Conservation (phyloP, 2,797 vertebrate genomes). For the Iguana delicatissima region DNA sequence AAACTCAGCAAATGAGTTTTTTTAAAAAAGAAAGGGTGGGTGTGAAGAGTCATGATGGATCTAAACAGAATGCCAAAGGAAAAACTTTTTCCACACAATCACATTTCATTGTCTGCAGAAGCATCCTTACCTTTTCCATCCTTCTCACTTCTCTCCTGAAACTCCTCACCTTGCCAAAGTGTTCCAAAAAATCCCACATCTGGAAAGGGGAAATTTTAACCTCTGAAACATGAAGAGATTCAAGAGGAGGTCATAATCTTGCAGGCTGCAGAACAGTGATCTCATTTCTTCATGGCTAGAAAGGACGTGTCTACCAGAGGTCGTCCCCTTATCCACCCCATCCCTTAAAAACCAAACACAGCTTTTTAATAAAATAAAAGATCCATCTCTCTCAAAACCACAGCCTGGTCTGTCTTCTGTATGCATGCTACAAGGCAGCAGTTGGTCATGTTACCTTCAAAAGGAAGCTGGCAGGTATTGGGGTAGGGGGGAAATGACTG, state of each 20-base stretch:
- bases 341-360: conserved; percentile 16
- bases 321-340: conserved; percentile 9
- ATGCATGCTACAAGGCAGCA: background rate
- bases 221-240: background rate
- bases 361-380: conserved; percentile 28
- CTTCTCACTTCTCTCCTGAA: background rate
- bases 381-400: background rate
- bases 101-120: background rate
- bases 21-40: background rate
- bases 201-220: background rate
- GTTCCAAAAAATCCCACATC: background rate
- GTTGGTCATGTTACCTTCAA: background rate
- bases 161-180: conserved; percentile 2
- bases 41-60: conserved; percentile 45
- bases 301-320: conserved; percentile 44
- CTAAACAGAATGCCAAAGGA: background rate
- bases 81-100: background rate
- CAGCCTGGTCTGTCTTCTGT: background rate
- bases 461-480: background rate
- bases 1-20: background rate
- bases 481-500: background rate
- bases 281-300: background rate
- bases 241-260: background rate
- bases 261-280: background rate
- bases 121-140: background rate